Conservation (phyloP, 2,888 invertebrate genomes). For the Netelia inedita region DNA sequence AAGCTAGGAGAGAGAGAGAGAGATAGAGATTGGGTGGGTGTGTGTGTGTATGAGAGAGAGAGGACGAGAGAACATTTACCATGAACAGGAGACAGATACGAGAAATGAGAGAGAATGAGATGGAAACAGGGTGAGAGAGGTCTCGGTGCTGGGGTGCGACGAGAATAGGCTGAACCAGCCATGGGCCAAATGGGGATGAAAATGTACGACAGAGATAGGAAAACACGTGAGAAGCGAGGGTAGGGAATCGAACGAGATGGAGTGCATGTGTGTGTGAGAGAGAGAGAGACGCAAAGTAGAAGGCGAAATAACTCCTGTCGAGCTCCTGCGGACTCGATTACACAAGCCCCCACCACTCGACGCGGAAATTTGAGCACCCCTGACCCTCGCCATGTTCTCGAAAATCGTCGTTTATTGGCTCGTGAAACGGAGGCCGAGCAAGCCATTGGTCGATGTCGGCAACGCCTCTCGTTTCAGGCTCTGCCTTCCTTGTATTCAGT, state of each 20-base stretch:
- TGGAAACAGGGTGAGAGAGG: constrained; percentile 1
- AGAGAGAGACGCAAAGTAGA: constrained; percentile 37
- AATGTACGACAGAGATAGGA: constrained; percentile 20
- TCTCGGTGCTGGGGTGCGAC: constrained; percentile 20
- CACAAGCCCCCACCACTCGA: constrained; percentile 55
- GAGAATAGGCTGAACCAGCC: constrained; percentile 10
- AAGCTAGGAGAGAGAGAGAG: constrained; percentile 18
- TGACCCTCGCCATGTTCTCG: constrained; percentile 83
- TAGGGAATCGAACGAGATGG: constrained; percentile 33
- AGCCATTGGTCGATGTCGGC: constrained; percentile 74
- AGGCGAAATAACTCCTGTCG: constrained; percentile 61
- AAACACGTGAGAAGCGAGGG: constrained; percentile 31
- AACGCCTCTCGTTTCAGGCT: constrained; percentile 76
- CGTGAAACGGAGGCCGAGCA: constrained; percentile 34
- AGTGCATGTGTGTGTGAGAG: constrained; percentile 34
- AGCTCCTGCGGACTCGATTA: constrained; percentile 67
- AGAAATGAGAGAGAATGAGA: constrained; percentile 19
- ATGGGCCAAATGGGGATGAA: constrained; percentile 50
- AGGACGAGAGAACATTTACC: constrained; percentile 5
- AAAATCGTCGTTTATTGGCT: constrained; percentile 76
- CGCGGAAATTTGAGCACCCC: constrained; percentile 79
- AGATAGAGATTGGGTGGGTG: background rate
- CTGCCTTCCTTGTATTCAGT: constrained; percentile 65
- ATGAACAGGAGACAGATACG: too few relatives aligned
- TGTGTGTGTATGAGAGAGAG: background rate